Percentiles rank a stretch among this genome's conserved stretches.
phyloP scores from a whole-genome alignment of 2,888 invertebrate species.

The Calameuta idolon region DNA sequence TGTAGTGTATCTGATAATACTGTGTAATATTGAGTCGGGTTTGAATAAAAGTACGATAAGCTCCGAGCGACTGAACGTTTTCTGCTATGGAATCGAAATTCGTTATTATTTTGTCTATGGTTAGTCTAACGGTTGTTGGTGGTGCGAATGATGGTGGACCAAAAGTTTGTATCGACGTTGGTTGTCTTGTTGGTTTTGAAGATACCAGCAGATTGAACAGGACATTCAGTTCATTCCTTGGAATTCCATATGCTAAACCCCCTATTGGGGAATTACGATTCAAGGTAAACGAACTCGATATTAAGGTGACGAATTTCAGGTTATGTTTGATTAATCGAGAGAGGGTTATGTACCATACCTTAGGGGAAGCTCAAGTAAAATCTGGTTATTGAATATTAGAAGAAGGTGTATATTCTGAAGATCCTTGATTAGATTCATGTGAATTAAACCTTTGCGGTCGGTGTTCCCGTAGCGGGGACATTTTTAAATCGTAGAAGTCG shows the following conservation, averaged over 20 bases:
- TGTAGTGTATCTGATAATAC: neutral
- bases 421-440: neutral
- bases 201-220: constrained; percentile 41
- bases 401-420: neutral
- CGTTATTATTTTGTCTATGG: neutral
- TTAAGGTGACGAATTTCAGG: neutral
- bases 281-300: constrained; percentile 45
- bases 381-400: neutral
- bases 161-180: constrained; percentile 17
- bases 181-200: constrained; percentile 17
- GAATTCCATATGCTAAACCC: constrained; percentile 72
- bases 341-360: neutral
- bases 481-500: too few relatives aligned
- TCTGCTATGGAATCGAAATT: neutral
- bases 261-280: constrained; percentile 68
- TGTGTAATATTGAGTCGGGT: neutral
- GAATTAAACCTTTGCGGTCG: neutral
- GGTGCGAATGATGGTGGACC: neutral
- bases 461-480: too few relatives aligned
- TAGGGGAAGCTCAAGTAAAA: neutral
- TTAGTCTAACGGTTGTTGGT: neutral
- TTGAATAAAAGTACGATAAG: neutral
- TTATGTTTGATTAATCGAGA: neutral
- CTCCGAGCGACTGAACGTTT: neutral
- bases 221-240: constrained; percentile 68